Evolutionary conservation across 1,140 invertebrate genomes (phyloP).

Genomic region (Lepidurus arcticus): DNA sequence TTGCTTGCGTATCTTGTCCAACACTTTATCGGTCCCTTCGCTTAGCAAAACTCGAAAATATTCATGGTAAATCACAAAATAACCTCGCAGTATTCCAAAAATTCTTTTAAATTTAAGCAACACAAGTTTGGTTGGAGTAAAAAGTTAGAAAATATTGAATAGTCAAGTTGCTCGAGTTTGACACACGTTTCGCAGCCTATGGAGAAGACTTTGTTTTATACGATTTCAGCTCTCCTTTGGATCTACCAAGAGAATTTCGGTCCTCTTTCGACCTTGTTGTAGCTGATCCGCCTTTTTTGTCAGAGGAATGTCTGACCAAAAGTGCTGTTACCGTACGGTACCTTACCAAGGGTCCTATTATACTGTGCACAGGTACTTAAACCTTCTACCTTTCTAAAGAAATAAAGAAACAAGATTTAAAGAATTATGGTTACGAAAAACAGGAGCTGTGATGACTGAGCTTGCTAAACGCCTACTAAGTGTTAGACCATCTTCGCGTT

Average conservation of each 20-base stretch:
- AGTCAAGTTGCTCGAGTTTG: conserved; percentile 69
- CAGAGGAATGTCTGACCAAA: conserved; percentile 86
- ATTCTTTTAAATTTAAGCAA: conserved; percentile 35
- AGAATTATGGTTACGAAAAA: conserved; percentile 39
- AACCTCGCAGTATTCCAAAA: neutral
- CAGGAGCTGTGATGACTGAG: conserved; percentile 69
- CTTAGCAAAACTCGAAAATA: conserved; percentile 40
- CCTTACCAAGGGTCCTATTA: conserved; percentile 69
- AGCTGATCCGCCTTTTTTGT: conserved; percentile 89
- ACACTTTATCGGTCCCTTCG: conserved; percentile 64
- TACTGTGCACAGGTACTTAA: conserved; percentile 73
- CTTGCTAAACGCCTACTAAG: conserved; percentile 57
- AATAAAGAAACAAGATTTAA: conserved; percentile 23
- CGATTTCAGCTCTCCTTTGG: conserved; percentile 76
- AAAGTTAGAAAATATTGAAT: too few relatives aligned
- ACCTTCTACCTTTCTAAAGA: too few relatives aligned
- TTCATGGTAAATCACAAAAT: conserved; percentile 25
- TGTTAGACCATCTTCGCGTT: conserved; percentile 45
- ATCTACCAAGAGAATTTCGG: conserved; percentile 56
- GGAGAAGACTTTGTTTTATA: conserved; percentile 78
- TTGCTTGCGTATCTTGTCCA: conserved; percentile 85
- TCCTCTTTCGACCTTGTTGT: conserved; percentile 75
- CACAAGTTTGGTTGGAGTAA: neutral
- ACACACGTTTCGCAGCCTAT: conserved; percentile 69
- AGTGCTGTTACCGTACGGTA: conserved; percentile 69